These are phyloP conservation scores for Cotesia glomerata DNA, from an alignment of 1,140 invertebrate genomes.

Conservation along the genomic window DNA sequence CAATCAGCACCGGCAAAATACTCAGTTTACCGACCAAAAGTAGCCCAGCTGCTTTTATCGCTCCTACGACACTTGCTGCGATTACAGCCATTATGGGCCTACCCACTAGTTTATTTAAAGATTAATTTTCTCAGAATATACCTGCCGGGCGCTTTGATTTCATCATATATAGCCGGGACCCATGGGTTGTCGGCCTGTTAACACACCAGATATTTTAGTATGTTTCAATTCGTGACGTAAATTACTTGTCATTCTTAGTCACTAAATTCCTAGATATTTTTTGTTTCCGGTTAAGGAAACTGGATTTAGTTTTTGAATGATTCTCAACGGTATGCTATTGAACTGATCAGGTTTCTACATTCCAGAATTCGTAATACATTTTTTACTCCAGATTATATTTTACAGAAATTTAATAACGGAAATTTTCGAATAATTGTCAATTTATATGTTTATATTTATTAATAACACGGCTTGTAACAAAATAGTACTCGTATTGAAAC, in stretches of 20 bases:
- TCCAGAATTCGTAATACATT: no score
- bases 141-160: background rate
- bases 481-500: no score
- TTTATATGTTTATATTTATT: no score
- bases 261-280: background rate
- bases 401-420: no score
- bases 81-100: conserved; percentile 40
- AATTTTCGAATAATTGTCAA: no score
- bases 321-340: no score
- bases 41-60: conserved; percentile 74
- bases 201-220: background rate
- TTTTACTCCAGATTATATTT: no score
- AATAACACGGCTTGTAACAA: no score
- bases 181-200: background rate
- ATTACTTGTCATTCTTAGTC: background rate
- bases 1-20: conserved; percentile 79
- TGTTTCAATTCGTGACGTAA: background rate
- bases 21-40: conserved; percentile 74
- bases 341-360: background rate
- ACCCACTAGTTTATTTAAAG: background rate
- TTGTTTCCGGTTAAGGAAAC: background rate
- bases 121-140: background rate
- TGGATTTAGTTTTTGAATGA: no score
- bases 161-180: background rate
- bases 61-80: conserved; percentile 64